These are phyloP conservation scores for Busseola fusca DNA, from an alignment of 2,888 invertebrate species.

Conservation along the genomic window DNA sequence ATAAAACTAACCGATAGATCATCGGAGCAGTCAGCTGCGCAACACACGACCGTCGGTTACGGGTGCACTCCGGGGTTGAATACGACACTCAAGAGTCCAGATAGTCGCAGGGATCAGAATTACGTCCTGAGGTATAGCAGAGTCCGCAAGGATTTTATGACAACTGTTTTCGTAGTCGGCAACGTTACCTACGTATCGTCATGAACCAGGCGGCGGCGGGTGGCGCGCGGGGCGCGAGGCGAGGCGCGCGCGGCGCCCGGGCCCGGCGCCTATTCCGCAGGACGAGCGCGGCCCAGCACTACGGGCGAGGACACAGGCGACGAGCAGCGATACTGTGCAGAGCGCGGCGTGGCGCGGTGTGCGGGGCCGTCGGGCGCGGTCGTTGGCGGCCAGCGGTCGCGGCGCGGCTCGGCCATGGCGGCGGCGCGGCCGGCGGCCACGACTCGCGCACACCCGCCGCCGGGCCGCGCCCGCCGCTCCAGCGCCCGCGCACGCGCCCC, in stretches of 20 bases:
- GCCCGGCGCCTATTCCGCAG: slow-evolving; percentile 68
- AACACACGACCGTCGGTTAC: slow-evolving; percentile 81
- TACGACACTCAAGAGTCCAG: slow-evolving; percentile 69
- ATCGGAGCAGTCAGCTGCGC: slow-evolving; percentile 86
- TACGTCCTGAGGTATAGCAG: slow-evolving; percentile 63
- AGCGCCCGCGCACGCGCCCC: slow-evolving; percentile 69
- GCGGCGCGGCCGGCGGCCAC: slow-evolving; percentile 83
- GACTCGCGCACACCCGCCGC: slow-evolving; percentile 83
- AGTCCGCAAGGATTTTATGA: slow-evolving; percentile 69
- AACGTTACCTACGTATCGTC: slow-evolving; percentile 81
- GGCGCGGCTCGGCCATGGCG: slow-evolving; percentile 85
- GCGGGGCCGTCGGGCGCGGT: slow-evolving; percentile 73
- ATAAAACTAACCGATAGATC: slow-evolving; percentile 83
- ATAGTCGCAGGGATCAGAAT: slow-evolving; percentile 64
- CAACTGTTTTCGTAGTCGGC: slow-evolving; percentile 73
- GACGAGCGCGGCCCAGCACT: slow-evolving; percentile 73
- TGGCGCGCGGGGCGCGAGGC: slow-evolving; percentile 65
- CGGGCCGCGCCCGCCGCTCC: slow-evolving; percentile 70
- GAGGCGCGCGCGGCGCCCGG: slow-evolving; percentile 62
- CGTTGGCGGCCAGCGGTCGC: slow-evolving; percentile 79
- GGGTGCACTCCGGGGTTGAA: slow-evolving; percentile 71
- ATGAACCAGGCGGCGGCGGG: slow-evolving; percentile 73
- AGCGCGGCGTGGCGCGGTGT: slow-evolving; percentile 72
- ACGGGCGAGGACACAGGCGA: slow-evolving; percentile 48
- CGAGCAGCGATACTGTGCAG: slow-evolving; percentile 72